Evolutionary conservation across 1,140 invertebrate species (phyloP).

Genomic region (Drosophila sturtevanti): DNA sequence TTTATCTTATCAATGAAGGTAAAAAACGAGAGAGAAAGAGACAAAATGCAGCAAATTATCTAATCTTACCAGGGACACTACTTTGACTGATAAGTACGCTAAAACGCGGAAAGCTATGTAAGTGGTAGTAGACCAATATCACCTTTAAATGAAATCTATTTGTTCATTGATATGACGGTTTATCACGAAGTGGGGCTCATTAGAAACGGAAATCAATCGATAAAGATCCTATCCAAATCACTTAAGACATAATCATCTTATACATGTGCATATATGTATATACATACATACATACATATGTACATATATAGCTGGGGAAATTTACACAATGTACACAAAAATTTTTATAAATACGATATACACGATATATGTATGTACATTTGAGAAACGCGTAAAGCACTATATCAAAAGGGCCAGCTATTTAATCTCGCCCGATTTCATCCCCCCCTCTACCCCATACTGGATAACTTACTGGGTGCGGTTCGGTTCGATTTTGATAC

Average conservation of each 20-base stretch:
- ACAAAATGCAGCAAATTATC: slow-evolving; percentile 20
- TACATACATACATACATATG: too few species aligned
- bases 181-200: neutral
- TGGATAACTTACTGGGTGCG: neutral
- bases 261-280: neutral
- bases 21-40: slow-evolving; percentile 2
- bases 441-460: too few species aligned
- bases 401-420: too few species aligned
- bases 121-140: neutral
- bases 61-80: slow-evolving; percentile 50
- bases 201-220: slow-evolving; percentile 16
- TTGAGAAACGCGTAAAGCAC: neutral
- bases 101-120: neutral
- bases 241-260: neutral
- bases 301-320: neutral
- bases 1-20: slow-evolving; percentile 50
- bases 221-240: neutral
- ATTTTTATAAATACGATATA: too few species aligned
- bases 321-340: neutral
- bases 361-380: too few species aligned
- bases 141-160: slow-evolving; percentile 10
- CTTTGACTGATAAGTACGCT: slow-evolving; percentile 48
- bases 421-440: too few species aligned
- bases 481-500: neutral
- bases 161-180: slow-evolving; percentile 4